Evolutionary conservation across 92 coral and sea anemone species (phyloP).

Genomic region (Ricordea florida): DNA sequence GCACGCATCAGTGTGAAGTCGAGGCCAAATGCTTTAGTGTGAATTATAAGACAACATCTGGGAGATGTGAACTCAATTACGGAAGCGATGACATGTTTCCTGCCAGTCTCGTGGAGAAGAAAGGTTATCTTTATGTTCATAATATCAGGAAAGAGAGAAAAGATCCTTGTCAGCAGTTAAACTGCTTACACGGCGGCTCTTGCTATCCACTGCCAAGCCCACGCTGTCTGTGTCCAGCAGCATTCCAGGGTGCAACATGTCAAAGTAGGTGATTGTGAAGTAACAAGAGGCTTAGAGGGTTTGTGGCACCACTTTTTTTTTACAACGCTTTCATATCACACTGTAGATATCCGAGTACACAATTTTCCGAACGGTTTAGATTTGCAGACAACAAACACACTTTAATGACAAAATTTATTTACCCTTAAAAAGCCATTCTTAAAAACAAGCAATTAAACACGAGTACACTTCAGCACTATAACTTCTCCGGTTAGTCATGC

Average conservation of each 20-base stretch:
- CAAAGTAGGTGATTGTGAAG: constrained; percentile 23
- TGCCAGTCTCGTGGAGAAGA: background rate
- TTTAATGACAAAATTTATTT: no score
- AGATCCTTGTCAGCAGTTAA: constrained; percentile 15
- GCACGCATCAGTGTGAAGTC: constrained; percentile 48
- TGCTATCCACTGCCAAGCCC: constrained; percentile 8
- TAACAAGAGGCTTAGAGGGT: no score
- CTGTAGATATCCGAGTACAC: no score
- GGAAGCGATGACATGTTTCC: constrained; percentile 33
- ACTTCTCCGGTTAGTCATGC: no score
- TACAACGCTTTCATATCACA: background rate
- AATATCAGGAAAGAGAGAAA: constrained; percentile 11
- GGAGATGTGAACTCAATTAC: constrained; percentile 34
- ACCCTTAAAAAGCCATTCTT: no score
- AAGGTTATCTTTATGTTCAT: constrained; percentile 17
- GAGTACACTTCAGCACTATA: no score
- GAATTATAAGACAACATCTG: constrained; percentile 10
- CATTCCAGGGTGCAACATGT: constrained; percentile 10
- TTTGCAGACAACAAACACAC: no score
- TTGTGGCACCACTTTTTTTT: background rate
- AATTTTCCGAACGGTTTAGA: no score
- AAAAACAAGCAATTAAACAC: no score
- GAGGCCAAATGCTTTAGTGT: constrained; percentile 46
- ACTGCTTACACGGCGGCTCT: constrained; percentile 11
- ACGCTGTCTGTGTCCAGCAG: background rate